Conservation (phyloP, 2,888 invertebrate genomes). For the Cerceris ruficornis region DNA sequence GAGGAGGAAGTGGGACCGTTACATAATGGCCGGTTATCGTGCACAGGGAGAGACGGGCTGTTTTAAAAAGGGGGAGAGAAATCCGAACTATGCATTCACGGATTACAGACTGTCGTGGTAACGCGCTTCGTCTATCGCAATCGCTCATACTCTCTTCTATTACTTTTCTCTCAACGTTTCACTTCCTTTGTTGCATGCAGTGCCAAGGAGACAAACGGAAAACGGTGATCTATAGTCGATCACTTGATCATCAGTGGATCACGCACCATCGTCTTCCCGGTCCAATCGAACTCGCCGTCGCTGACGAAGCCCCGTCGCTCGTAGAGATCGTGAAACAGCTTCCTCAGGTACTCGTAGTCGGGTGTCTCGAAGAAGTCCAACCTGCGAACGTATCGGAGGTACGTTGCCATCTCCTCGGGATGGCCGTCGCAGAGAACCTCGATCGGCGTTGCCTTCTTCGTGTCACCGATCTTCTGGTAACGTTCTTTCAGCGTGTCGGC, state of each 20-base stretch:
- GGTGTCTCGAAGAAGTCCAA: constrained; percentile 99
- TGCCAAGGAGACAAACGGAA: constrained; percentile 27
- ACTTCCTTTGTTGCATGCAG: constrained; percentile 43
- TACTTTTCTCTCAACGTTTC: constrained; percentile 7
- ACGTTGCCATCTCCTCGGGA: constrained; percentile 98
- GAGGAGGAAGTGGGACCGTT: too few species aligned
- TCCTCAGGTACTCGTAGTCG: constrained; percentile 98
- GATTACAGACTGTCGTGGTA: constrained; percentile 49
- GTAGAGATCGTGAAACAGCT: constrained; percentile 96
- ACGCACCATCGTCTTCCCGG: constrained; percentile 89
- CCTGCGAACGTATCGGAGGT: constrained; percentile 97
- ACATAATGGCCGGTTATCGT: too few species aligned
- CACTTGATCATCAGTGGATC: constrained; percentile 33
- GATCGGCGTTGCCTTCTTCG: constrained; percentile 99
- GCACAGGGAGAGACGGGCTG: too few species aligned
- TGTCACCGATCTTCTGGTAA: constrained; percentile 99
- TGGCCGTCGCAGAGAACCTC: constrained; percentile 94
- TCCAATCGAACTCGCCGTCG: constrained; percentile 98
- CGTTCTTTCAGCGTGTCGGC: constrained; percentile 99
- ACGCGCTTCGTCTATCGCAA: constrained; percentile 38
- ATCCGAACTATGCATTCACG: too few species aligned
- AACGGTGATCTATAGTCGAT: constrained; percentile 21
- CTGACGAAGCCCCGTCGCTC: constrained; percentile 93
- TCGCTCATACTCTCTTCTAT: constrained; percentile 23
- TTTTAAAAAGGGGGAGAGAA: too few species aligned